Evolutionary conservation across 2,888 invertebrate species (phyloP).

Genomic region (Campaea margaritaria): DNA sequence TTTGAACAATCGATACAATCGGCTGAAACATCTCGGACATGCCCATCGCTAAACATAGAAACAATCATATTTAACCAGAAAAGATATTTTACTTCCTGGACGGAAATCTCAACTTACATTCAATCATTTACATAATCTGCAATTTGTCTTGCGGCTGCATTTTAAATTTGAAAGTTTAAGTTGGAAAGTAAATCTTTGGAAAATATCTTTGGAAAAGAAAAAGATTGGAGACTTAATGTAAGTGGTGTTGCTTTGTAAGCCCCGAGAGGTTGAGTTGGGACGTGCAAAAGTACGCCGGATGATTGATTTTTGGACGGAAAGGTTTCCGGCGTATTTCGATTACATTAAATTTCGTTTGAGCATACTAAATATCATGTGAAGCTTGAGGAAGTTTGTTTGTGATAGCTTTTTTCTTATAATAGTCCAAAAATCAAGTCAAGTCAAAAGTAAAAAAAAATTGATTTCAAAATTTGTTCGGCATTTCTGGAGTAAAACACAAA

Average conservation of each 20-base stretch:
- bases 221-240: conserved; percentile 35
- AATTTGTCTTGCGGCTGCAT: conserved; percentile 19
- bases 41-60: conserved; percentile 11
- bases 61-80: conserved; percentile 23
- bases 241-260: conserved; percentile 29
- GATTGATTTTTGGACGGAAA: background rate
- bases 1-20: conserved; percentile 20
- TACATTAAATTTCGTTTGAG: no score
- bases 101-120: conserved; percentile 8
- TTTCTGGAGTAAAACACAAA: no score
- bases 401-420: no score
- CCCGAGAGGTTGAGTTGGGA: background rate
- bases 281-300: conserved; percentile 2
- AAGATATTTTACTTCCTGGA: conserved; percentile 4
- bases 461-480: no score
- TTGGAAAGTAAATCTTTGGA: conserved; percentile 24
- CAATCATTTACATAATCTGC: conserved; percentile 23
- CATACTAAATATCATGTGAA: no score
- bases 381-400: no score
- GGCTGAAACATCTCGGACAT: conserved; percentile 12
- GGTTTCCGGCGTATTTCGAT: no score
- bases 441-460: no score
- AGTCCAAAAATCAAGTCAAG: no score
- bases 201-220: conserved; percentile 32
- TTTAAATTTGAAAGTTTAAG: conserved; percentile 21